These are phyloP conservation scores for Cheilosia scutellata DNA, from an alignment of 2,888 invertebrate genomes.

Conservation along the genomic window DNA sequence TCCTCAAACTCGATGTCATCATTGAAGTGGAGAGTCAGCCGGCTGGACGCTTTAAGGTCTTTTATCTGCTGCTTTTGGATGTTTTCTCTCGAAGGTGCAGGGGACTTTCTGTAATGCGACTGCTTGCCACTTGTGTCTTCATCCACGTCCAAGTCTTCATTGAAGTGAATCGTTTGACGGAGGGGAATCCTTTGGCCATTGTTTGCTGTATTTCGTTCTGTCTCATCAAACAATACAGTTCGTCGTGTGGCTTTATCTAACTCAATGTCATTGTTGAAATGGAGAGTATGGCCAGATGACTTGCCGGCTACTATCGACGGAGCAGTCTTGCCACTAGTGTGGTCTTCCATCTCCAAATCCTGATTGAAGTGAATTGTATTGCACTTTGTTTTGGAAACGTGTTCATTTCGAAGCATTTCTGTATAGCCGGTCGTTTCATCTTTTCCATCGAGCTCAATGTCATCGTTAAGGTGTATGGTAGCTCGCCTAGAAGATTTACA, in stretches of 20 bases:
- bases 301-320: background rate
- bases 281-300: background rate
- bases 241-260: background rate
- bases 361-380: conserved; percentile 2
- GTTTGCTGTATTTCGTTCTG: conserved; percentile 26
- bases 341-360: background rate
- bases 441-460: background rate
- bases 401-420: too few species aligned
- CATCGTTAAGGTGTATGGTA: background rate
- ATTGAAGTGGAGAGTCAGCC: background rate
- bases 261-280: conserved; percentile 9
- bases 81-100: background rate
- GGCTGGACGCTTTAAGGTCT: background rate
- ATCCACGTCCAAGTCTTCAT: background rate
- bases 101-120: background rate
- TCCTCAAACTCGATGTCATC: background rate
- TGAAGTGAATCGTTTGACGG: background rate
- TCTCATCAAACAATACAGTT: conserved; percentile 9
- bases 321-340: background rate
- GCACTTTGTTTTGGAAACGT: too few species aligned
- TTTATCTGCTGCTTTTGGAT: background rate
- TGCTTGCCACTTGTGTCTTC: background rate
- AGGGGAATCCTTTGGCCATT: background rate
- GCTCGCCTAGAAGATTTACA: background rate
- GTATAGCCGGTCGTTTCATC: too few species aligned